Base-by-base conservation (phyloP, 2,888 invertebrate genomes). In the Drosophila ustulata region DNA sequence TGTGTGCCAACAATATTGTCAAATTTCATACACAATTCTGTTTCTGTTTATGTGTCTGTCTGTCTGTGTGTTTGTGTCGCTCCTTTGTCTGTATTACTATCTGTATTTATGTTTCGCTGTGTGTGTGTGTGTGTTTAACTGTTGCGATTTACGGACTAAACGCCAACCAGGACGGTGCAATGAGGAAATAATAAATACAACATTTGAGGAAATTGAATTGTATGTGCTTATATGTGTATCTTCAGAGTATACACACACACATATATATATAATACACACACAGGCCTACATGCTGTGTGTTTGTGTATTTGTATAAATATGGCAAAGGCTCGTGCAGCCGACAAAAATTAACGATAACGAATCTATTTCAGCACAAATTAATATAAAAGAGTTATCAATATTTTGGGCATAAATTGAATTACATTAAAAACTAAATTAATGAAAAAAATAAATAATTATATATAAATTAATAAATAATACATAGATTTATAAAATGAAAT, bases 131-230 rank as follows among this genome's bases (percentile, higher is more conserved):
- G 77, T 71, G 79, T 68, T 81, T 82, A 83, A 87, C 83, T 78
- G 83, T 83, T 84, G 84, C 83, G 83, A 83, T 83, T 83, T 83
- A 82, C 80, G 75, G 82, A 87, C 82, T 71, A 78, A 56, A 71
- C 87, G 82, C 75, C 68, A 65, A 64, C 59, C 65, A 55, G 59
- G 43, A 66, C 66, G 81, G 71, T 88, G 90, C 90, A 89, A 79
- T 89, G 83, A 90, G 90, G 88, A 88, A 90, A 85, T 88, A 89
- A 88, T 90, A 88, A 88, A 88, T 88, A 88, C 82, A 82, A 82
- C 82, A 88, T 81, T 87, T 81, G 88, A 85, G 85, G 88, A 90
- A 90, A 88, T 88, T 88, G 90, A 90, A 88, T 90, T 83, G 85
- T 77, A 75, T 82, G 66, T 79, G 65, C 85, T 84, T 52, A 78